Conservation (phyloP, 2,797 vertebrate genomes). For the Lindbergichthys nudifrons region DNA sequence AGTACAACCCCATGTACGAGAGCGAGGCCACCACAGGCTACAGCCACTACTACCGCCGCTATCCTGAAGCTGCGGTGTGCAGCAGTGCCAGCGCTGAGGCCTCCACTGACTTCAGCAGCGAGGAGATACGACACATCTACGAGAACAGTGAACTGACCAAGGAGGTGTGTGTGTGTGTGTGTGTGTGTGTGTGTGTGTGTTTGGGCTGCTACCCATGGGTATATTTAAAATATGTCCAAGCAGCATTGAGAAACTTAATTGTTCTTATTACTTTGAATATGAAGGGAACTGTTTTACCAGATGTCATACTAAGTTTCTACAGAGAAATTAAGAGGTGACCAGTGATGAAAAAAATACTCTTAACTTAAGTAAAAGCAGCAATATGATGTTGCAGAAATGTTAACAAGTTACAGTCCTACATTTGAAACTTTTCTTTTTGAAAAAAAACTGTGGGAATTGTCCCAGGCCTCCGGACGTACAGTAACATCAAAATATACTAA, state of each 20-base stretch:
- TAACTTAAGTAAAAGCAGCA: too few species aligned
- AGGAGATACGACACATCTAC: slow-evolving; percentile 95
- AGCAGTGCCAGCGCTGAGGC: slow-evolving; percentile 89
- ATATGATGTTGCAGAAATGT: too few species aligned
- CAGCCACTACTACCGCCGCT: slow-evolving; percentile 89
- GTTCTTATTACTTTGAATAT: not conserved
- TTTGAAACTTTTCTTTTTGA: too few species aligned
- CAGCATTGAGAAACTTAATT: not conserved
- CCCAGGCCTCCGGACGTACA: too few species aligned
- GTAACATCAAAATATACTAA: too few species aligned
- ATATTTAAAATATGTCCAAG: not conserved
- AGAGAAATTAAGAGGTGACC: not conserved
- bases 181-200: slow-evolving; percentile 2
- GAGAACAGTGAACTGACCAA: slow-evolving; percentile 94
- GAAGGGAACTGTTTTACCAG: not conserved
- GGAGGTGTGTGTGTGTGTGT: slow-evolving; percentile 82
- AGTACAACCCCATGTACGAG: slow-evolving; percentile 94
- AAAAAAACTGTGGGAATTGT: too few species aligned
- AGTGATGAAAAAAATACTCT: too few species aligned
- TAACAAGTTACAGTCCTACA: too few species aligned
- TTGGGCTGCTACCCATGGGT: not conserved
- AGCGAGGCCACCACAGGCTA: slow-evolving; percentile 88
- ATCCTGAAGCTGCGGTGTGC: slow-evolving; percentile 85
- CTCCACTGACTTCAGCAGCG: slow-evolving; percentile 93
- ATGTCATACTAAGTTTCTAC: not conserved